Conservation (phyloP, 2,888 invertebrate species). For the Philaethria dido region DNA sequence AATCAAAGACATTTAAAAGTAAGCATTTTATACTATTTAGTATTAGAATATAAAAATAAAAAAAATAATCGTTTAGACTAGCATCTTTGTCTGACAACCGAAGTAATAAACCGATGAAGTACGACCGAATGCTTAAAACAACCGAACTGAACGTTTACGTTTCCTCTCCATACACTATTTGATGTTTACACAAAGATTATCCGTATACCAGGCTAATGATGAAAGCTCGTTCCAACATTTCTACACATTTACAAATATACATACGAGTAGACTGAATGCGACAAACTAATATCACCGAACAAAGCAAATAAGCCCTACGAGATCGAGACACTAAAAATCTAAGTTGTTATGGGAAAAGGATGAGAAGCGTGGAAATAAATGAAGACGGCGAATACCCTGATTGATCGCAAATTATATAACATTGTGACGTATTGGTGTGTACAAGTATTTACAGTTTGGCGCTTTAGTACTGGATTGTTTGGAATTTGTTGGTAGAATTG, state of each 20-base stretch:
- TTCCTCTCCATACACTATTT: slow-evolving; percentile 59
- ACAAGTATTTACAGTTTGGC: slow-evolving; percentile 30
- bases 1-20: background rate
- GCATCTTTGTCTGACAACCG: slow-evolving; percentile 8
- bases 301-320: slow-evolving; percentile 61
- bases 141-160: slow-evolving; percentile 47
- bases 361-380: slow-evolving; percentile 37
- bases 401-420: slow-evolving; percentile 45
- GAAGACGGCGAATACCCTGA: slow-evolving; percentile 53
- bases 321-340: slow-evolving; percentile 49
- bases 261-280: slow-evolving; percentile 42
- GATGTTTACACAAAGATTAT: slow-evolving; percentile 46
- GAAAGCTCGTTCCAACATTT: slow-evolving; percentile 77
- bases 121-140: slow-evolving; percentile 6
- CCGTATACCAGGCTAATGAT: slow-evolving; percentile 75
- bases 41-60: slow-evolving; percentile 6
- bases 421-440: slow-evolving; percentile 29
- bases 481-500: too few species aligned
- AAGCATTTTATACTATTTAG: slow-evolving; percentile 5
- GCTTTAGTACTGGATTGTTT: background rate
- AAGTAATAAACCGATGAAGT: slow-evolving; percentile 10
- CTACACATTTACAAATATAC: slow-evolving; percentile 60
- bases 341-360: slow-evolving; percentile 36
- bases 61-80: slow-evolving; percentile 11
- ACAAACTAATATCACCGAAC: slow-evolving; percentile 66